Conservation (phyloP, 2,113 vertebrate genomes). For the Lanius collurio region DNA sequence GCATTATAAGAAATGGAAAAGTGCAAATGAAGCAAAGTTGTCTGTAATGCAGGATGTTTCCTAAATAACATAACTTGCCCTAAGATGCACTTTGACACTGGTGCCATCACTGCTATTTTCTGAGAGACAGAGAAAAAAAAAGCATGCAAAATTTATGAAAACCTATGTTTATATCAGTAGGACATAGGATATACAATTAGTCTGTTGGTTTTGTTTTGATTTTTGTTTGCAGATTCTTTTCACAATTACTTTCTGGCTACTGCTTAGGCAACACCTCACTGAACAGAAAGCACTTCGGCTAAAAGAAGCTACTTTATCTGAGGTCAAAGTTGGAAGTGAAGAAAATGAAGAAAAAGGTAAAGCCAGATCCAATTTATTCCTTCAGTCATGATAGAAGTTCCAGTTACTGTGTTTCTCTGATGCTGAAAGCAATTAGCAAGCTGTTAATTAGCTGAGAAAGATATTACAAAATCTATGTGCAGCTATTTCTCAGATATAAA, state of each 20-base stretch:
- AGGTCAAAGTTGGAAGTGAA: constrained; percentile 85
- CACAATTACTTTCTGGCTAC: constrained; percentile 94
- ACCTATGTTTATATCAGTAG: background rate
- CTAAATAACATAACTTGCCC: background rate
- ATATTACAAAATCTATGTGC: background rate
- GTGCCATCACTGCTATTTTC: background rate
- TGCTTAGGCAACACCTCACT: constrained; percentile 92
- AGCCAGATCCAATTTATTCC: background rate
- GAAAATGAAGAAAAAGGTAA: constrained; percentile 86
- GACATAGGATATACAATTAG: constrained; percentile 19
- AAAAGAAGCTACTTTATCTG: constrained; percentile 82
- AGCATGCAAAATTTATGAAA: background rate
- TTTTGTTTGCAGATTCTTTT: constrained; percentile 85
- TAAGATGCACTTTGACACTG: background rate
- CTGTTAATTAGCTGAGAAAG: background rate
- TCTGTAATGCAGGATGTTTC: background rate
- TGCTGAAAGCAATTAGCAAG: background rate
- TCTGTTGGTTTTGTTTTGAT: constrained; percentile 35
- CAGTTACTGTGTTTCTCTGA: background rate
- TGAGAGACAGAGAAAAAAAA: background rate
- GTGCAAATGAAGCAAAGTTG: background rate
- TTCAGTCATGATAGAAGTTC: background rate
- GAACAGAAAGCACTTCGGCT: constrained; percentile 83
- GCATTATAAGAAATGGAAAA: background rate
- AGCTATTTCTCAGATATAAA: background rate